These are phyloP conservation scores for Iphiclides podalirius DNA, from an alignment of 2,888 invertebrate species.

Conservation along the genomic window DNA sequence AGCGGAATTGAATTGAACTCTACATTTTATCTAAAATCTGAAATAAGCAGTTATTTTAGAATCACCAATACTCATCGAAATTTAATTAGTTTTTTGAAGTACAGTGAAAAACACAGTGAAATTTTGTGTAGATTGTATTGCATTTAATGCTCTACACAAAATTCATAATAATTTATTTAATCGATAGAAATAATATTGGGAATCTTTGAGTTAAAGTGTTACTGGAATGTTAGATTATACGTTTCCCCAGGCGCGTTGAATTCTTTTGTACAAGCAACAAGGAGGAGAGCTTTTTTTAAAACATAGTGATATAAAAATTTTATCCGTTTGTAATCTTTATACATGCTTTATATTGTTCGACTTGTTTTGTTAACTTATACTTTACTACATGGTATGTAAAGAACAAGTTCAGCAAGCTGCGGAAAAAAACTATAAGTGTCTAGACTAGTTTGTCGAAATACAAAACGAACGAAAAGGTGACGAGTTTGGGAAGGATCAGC, in stretches of 20 bases:
- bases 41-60: no score
- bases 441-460: constrained; percentile 29
- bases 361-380: not conserved
- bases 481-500: constrained; percentile 40
- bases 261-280: constrained; percentile 36
- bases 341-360: not conserved
- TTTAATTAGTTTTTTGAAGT: no score
- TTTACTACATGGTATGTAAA: not conserved
- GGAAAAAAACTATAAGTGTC: constrained; percentile 34
- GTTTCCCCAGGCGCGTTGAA: constrained; percentile 41
- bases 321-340: not conserved
- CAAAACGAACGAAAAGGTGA: constrained; percentile 36
- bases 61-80: no score
- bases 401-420: constrained; percentile 15
- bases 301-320: not conserved
- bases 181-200: no score
- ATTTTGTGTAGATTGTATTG: no score
- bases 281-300: constrained; percentile 1
- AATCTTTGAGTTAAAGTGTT: no score
- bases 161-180: no score
- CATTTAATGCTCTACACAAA: no score
- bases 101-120: no score
- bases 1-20: no score
- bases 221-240: no score
- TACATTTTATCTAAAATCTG: no score